Evolutionary conservation across 2,113 vertebrate genomes (phyloP).

Genomic region (Perccottus glenii): DNA sequence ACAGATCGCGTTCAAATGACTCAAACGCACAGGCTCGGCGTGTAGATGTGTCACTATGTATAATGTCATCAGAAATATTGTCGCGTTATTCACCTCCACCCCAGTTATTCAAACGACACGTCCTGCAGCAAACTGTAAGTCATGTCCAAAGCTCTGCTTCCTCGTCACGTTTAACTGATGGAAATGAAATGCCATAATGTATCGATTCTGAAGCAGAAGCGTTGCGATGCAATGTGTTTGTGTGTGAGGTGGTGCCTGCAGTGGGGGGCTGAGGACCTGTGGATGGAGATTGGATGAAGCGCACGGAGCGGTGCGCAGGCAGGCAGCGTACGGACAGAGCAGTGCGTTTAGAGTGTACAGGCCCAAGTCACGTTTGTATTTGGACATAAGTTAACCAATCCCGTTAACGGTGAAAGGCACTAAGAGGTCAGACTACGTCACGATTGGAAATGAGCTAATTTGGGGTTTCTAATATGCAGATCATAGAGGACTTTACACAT

Average conservation of each 20-base stretch:
- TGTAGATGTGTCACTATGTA: neutral
- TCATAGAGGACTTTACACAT: neutral
- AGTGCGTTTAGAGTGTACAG: constrained; percentile 16
- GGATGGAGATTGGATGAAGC: constrained; percentile 58
- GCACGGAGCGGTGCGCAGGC: constrained; percentile 43
- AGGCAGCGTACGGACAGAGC: constrained; percentile 25
- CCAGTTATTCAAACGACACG: constrained; percentile 57
- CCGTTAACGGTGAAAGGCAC: constrained; percentile 16
- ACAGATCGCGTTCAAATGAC: constrained; percentile 18
- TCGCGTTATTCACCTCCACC: constrained; percentile 1
- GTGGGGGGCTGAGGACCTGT: constrained; percentile 65
- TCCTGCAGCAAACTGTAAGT: constrained; percentile 68
- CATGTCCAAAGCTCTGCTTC: constrained; percentile 44
- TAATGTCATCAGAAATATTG: neutral
- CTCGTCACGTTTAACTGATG: constrained; percentile 22
- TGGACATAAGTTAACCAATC: constrained; percentile 22
- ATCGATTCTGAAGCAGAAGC: constrained; percentile 36
- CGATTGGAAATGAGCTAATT: constrained; percentile 17
- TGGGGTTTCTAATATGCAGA: constrained; percentile 16
- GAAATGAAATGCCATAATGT: constrained; percentile 38
- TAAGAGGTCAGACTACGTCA: constrained; percentile 35
- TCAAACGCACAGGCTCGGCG: neutral
- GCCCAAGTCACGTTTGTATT: constrained; percentile 3
- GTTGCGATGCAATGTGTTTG: constrained; percentile 17
- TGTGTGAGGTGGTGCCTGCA: constrained; percentile 14